phyloP scores from a whole-genome alignment of 2,113 vertebrate genomes.

The Apaloderma vittatum region DNA sequence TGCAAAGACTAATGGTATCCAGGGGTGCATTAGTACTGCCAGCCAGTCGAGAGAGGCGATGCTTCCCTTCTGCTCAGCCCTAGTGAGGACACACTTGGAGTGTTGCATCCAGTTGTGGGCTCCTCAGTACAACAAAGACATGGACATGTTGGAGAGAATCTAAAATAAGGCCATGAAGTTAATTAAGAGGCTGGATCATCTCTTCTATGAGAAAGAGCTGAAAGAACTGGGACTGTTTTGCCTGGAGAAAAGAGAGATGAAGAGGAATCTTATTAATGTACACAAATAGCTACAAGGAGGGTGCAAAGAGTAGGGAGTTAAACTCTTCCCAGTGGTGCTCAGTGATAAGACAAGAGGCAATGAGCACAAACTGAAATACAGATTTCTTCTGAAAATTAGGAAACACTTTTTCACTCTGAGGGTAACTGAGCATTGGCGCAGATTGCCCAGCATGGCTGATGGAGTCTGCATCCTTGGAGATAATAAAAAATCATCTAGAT shows the following conservation, averaged over 20 bases:
- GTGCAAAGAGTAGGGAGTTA: background rate
- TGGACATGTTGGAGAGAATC: background rate
- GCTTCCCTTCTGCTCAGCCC: background rate
- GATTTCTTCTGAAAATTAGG: background rate
- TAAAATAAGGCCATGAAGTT: background rate
- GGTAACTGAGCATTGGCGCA: fast-evolving
- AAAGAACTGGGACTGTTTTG: background rate
- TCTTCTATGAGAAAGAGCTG: background rate
- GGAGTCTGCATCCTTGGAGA: background rate
- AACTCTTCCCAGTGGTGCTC: fast-evolving
- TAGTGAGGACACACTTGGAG: background rate
- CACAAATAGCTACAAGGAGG: background rate
- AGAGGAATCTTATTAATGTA: background rate
- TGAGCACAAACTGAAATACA: background rate
- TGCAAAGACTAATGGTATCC: background rate
- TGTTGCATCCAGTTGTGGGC: no score
- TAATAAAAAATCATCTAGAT: fast-evolving
- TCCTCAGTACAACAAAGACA: background rate
- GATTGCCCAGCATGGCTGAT: background rate
- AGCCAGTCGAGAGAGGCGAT: background rate
- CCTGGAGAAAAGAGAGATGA: background rate
- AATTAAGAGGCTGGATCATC: background rate
- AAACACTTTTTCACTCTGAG: background rate
- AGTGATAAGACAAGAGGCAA: background rate
- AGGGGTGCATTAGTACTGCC: background rate